These are phyloP conservation scores for Sakesphorus luctuosus DNA, from an alignment of 2,113 vertebrate species.

Conservation along the genomic window DNA sequence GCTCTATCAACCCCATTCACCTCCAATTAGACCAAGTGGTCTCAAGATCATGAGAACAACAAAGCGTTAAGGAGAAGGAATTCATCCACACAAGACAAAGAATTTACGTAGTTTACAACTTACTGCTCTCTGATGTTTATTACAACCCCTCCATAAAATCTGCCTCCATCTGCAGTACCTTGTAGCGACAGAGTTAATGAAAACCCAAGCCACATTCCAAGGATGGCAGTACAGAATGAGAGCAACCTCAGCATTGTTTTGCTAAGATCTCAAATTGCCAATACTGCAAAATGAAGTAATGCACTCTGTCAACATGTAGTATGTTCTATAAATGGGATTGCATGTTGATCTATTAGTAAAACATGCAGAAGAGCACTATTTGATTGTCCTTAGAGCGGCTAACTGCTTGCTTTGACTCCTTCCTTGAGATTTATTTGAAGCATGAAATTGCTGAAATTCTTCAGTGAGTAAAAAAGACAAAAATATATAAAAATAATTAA, in stretches of 20 bases:
- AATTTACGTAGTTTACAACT: slow-evolving; percentile 19
- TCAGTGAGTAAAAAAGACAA: not conserved
- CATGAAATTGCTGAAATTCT: slow-evolving; percentile 12
- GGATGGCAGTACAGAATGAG: slow-evolving; percentile 67
- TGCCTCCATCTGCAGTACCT: not conserved
- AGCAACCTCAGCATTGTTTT: slow-evolving; percentile 71
- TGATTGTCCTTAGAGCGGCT: not conserved
- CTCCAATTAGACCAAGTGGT: not conserved
- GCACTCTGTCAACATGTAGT: slow-evolving; percentile 67
- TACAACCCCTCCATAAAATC: not conserved
- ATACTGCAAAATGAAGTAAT: slow-evolving; percentile 70
- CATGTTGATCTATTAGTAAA: slow-evolving; percentile 54
- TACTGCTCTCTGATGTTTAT: slow-evolving; percentile 19
- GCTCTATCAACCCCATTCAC: not conserved
- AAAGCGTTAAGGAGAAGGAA: not conserved
- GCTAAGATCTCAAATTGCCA: slow-evolving; percentile 74
- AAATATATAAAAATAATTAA: not conserved
- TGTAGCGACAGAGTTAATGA: slow-evolving; percentile 65
- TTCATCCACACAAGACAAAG: not conserved
- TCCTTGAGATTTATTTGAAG: not conserved
- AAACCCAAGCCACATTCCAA: slow-evolving; percentile 69
- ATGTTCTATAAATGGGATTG: slow-evolving; percentile 53
- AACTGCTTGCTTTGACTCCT: not conserved
- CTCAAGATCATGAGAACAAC: not conserved
- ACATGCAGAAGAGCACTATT: slow-evolving; percentile 19